Evolutionary conservation across 2,888 invertebrate species (phyloP).

Genomic region (Tinea pellionella): DNA sequence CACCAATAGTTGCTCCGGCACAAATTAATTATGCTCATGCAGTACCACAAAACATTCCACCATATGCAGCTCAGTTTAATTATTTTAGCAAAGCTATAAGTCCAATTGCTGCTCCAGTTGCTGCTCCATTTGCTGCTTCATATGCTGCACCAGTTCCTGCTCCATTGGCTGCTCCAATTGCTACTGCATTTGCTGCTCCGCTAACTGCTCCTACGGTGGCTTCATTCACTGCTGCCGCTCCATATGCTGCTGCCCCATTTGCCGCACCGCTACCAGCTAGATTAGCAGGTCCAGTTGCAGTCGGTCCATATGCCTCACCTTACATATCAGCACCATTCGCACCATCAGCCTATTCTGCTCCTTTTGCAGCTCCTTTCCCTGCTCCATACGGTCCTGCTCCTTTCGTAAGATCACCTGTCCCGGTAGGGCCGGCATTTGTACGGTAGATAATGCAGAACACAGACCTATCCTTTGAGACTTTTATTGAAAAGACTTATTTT

Average conservation of each 20-base stretch:
- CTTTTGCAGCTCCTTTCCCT: slow-evolving; percentile 23
- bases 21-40: slow-evolving; percentile 69
- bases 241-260: slow-evolving; percentile 24
- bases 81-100: slow-evolving; percentile 58
- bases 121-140: slow-evolving; percentile 22
- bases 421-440: slow-evolving; percentile 50
- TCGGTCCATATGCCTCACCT: slow-evolving; percentile 13
- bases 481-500: slow-evolving; percentile 9
- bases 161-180: slow-evolving; percentile 21
- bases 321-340: slow-evolving; percentile 21
- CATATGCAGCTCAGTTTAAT: slow-evolving; percentile 72
- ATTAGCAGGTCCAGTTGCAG: slow-evolving; percentile 19
- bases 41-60: slow-evolving; percentile 72
- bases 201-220: slow-evolving; percentile 21
- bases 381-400: slow-evolving; percentile 19
- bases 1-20: slow-evolving; percentile 62
- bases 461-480: slow-evolving; percentile 46
- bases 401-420: slow-evolving; percentile 29
- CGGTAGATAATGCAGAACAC: slow-evolving; percentile 56
- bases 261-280: slow-evolving; percentile 26
- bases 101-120: slow-evolving; percentile 26
- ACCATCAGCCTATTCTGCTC: slow-evolving; percentile 20
- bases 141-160: slow-evolving; percentile 19
- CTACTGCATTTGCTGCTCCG: slow-evolving; percentile 20
- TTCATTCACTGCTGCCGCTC: slow-evolving; percentile 17